Conservation (phyloP, 2,113 vertebrate genomes). For the Mandrillus leucophaeus region DNA sequence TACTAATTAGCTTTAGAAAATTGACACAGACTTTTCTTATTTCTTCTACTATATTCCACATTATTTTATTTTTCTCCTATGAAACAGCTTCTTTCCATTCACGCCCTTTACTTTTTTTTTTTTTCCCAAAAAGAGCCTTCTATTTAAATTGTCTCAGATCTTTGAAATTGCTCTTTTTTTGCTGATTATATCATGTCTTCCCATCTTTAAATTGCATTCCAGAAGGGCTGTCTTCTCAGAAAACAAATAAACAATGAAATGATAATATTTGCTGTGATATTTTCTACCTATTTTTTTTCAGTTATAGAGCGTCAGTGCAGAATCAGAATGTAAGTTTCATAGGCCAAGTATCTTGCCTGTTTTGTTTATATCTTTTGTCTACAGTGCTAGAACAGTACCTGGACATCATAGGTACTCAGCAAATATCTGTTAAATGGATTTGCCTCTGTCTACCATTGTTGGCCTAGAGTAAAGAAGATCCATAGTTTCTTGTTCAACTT, state of each 20-base stretch:
- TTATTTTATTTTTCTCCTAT: constrained; percentile 12
- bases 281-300: neutral
- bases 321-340: neutral
- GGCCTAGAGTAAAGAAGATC: neutral
- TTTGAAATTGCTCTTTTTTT: neutral
- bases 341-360: neutral
- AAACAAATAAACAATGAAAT: neutral
- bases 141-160: neutral
- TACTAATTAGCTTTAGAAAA: neutral
- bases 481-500: neutral
- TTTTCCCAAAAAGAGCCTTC: neutral
- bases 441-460: neutral
- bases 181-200: neutral
- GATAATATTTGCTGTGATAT: neutral
- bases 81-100: neutral
- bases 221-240: neutral
- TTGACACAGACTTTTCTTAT: neutral
- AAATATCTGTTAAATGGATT: neutral
- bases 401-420: neutral
- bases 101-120: neutral
- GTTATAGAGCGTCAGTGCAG: neutral
- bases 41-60: neutral
- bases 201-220: neutral
- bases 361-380: neutral
- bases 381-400: neutral